Percentiles rank a stretch among this genome's conserved stretches.
These are phyloP conservation scores for Miltochrista miniata DNA, from an alignment of 2,888 invertebrate genomes.

Conservation along the genomic window DNA sequence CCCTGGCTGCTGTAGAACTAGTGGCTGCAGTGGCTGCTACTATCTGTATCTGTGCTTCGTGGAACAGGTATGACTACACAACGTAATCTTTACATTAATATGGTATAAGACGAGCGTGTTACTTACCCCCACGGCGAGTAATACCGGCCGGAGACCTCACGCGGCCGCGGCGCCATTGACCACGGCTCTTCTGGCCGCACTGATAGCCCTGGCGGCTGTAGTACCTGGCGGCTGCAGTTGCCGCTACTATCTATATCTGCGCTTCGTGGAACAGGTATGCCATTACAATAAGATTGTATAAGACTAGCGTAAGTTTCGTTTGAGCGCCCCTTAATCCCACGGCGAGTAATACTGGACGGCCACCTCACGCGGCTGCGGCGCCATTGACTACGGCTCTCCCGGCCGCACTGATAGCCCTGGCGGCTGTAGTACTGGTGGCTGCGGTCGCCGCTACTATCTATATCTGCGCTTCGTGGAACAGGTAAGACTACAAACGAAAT, in stretches of 20 bases:
- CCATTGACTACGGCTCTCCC: slow-evolving; percentile 89
- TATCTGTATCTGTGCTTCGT: slow-evolving; percentile 96
- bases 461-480: slow-evolving; percentile 97
- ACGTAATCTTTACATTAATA: neutral
- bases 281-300: slow-evolving; percentile 22
- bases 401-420: slow-evolving; percentile 94
- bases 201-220: slow-evolving; percentile 94
- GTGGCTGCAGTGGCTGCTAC: slow-evolving; percentile 94
- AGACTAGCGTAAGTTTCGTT: slow-evolving; percentile 85
- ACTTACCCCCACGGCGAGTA: slow-evolving; percentile 62
- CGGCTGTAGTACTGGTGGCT: slow-evolving; percentile 93
- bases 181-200: slow-evolving; percentile 93
- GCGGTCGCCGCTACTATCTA: slow-evolving; percentile 95
- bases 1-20: slow-evolving; percentile 94
- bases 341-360: neutral
- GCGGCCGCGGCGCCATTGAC: slow-evolving; percentile 80
- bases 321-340: slow-evolving; percentile 79
- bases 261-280: slow-evolving; percentile 95
- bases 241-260: slow-evolving; percentile 96
- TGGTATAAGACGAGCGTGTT: slow-evolving; percentile 79
- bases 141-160: slow-evolving; percentile 72
- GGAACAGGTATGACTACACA: slow-evolving; percentile 89
- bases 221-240: slow-evolving; percentile 93
- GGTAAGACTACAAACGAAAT: slow-evolving; percentile 77
- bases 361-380: slow-evolving; percentile 85